Evolutionary conservation across 2,888 invertebrate species (phyloP).

Genomic region (Conchocele bisecta): DNA sequence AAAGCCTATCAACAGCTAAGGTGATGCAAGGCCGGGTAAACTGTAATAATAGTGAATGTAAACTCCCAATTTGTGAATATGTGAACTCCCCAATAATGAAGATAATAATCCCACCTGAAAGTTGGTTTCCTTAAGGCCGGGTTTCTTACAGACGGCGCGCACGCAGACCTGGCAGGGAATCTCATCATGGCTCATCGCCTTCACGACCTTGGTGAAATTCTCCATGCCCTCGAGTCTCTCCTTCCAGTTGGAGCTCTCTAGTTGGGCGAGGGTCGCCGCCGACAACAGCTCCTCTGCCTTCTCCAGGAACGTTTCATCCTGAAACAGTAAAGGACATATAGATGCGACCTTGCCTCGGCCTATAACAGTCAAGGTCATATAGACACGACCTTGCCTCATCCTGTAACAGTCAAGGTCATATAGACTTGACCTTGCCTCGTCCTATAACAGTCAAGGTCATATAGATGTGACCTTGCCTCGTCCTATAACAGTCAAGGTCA

Average conservation of each 20-base stretch:
- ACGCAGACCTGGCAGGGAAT: slow-evolving; percentile 90
- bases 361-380: too few relatives aligned
- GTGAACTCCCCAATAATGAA: too few relatives aligned
- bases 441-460: too few relatives aligned
- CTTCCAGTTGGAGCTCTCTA: slow-evolving; percentile 94
- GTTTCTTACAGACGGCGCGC: slow-evolving; percentile 89
- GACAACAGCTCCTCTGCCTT: slow-evolving; percentile 86
- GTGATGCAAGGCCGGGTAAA: too few relatives aligned
- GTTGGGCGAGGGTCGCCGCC: slow-evolving; percentile 87
- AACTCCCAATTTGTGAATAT: too few relatives aligned
- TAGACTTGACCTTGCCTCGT: neutral
- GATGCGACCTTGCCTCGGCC: too few relatives aligned
- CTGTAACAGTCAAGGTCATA: too few relatives aligned
- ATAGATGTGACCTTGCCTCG: too few relatives aligned
- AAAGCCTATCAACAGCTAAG: too few relatives aligned
- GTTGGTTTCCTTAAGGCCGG: slow-evolving; percentile 94
- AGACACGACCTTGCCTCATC: neutral
- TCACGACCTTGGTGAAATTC: slow-evolving; percentile 85
- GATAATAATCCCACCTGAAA: slow-evolving; percentile 90
- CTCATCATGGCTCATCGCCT: slow-evolving; percentile 85
- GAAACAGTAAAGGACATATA: too few relatives aligned
- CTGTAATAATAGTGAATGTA: too few relatives aligned
- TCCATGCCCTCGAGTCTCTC: slow-evolving; percentile 90
- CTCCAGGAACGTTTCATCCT: slow-evolving; percentile 90
- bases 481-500: too few relatives aligned